Evolutionary conservation across 2,888 invertebrate genomes (phyloP).

Genomic region (Ephialtes manifestator): DNA sequence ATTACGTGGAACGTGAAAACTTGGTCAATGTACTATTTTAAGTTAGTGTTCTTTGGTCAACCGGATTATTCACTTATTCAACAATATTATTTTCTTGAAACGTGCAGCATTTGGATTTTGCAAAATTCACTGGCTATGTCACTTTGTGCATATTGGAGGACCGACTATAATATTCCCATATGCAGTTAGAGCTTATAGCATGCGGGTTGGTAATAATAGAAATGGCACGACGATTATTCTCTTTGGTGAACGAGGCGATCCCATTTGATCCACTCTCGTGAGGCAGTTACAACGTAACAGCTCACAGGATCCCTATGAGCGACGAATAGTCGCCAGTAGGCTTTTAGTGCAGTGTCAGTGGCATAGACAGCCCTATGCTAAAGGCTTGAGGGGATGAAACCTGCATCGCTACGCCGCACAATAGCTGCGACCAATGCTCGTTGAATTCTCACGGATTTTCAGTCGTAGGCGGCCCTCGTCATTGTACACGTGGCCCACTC

Average conservation of each 20-base stretch:
- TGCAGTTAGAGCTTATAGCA: background rate
- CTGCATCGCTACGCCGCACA: background rate
- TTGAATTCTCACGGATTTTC: constrained; percentile 31
- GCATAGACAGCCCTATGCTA: background rate
- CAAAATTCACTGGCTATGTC: background rate
- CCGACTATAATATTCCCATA: constrained; percentile 8
- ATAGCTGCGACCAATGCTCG: constrained; percentile 24
- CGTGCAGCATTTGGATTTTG: background rate
- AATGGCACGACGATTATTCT: constrained; percentile 33
- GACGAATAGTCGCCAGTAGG: constrained; percentile 22
- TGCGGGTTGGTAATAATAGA: background rate
- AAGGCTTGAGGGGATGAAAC: constrained; percentile 17
- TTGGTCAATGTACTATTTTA: no score
- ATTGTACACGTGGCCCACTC: constrained; percentile 14
- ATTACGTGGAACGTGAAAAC: no score
- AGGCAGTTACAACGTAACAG: constrained; percentile 4
- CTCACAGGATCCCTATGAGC: background rate
- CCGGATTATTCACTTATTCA: no score
- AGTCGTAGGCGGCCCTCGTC: background rate
- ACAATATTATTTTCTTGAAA: no score
- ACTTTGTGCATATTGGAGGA: background rate
- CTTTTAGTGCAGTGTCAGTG: constrained; percentile 4
- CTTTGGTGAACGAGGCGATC: constrained; percentile 25
- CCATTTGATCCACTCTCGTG: constrained; percentile 18
- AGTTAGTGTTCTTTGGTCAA: no score